Base-by-base conservation (phyloP, 2,797 vertebrate species). In the Linurgus olivaceus region DNA sequence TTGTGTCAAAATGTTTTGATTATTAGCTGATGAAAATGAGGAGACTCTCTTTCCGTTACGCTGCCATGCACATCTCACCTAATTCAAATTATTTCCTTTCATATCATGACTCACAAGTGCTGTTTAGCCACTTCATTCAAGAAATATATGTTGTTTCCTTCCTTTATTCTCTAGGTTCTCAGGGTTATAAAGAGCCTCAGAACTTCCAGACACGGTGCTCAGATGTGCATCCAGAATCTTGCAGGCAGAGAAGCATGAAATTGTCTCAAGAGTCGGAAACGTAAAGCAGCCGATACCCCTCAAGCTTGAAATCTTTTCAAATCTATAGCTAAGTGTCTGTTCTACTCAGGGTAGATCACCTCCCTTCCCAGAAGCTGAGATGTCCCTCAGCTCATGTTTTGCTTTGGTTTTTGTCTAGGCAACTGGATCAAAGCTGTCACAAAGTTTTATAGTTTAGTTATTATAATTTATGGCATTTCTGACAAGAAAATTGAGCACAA, bases 11-110 rank as follows among this genome's bases (percentile, higher is more conserved):
- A 91, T 97, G 89, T 96, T 98, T 97, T 97, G 97, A 98, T 98
- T 98, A 98, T 98, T 98, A 97, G 88, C 96, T 97, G 97, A 96
- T 96, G 96, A 98, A 97, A 98, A 97, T 94, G 81, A 97, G 96
- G 94, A 97, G 94, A 93, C 65, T 94, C 96, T 86, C 92, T 95
- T 96, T 93, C 91, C 24, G 10, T 91, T 95, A 85, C 4, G 13
- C 84, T 95, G 94, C 97, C 86, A 82, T 92, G 93, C 92, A 93
- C 83, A 90, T 97, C 95, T 96, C 93, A 96, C 96, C 95, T 97
- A 96, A 98, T 94, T 96, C 92, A 89, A 96, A 96, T 95, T 96
- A 96, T 94, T 98, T 97, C 86, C 95, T 97, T 97, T 88, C 78
- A 92, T 96, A 97, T 96, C 93, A 86, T 40, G 54, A 83, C 79